These are phyloP conservation scores for Platyscapa corneri DNA, from an alignment of 1,140 invertebrate genomes.

Conservation along the genomic window DNA sequence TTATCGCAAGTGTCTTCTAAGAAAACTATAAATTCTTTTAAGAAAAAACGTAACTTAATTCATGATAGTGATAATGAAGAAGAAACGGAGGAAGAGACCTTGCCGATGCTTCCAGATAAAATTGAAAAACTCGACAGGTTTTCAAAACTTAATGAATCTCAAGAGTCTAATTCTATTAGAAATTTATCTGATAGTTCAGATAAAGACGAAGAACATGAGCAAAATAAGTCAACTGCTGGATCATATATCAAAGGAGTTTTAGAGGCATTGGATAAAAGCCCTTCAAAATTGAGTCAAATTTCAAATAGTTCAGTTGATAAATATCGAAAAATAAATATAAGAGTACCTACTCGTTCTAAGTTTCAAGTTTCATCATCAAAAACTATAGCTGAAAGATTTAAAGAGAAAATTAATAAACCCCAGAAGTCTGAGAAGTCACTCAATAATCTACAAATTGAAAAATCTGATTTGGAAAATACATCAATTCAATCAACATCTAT, in stretches of 20 bases:
- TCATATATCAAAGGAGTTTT: slow-evolving; percentile 31
- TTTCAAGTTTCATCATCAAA: slow-evolving; percentile 7
- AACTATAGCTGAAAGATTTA: background rate
- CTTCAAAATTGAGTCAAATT: slow-evolving; percentile 46
- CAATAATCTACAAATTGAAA: background rate
- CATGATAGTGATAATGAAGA: background rate
- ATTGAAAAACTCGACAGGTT: background rate
- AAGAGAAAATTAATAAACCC: background rate
- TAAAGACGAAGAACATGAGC: slow-evolving; percentile 6
- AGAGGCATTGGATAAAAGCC: slow-evolving; percentile 41
- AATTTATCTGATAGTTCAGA: background rate
- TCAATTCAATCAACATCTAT: background rate
- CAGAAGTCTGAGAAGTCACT: background rate
- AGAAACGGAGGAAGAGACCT: background rate
- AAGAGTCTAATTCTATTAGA: background rate
- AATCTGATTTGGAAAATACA: background rate
- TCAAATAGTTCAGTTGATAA: slow-evolving; percentile 26
- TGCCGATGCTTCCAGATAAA: background rate
- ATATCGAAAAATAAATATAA: slow-evolving; percentile 33
- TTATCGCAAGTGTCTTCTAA: background rate
- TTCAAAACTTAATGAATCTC: background rate
- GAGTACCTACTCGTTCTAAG: slow-evolving; percentile 21
- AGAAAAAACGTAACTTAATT: slow-evolving; percentile 17
- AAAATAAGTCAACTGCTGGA: background rate
- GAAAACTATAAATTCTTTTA: background rate